A percentile compares a stretch with the other conserved stretches of the same genome.
These are phyloP conservation scores for Phylloscopus collybita DNA, from an alignment of 2,797 vertebrate species.

Conservation along the genomic window DNA sequence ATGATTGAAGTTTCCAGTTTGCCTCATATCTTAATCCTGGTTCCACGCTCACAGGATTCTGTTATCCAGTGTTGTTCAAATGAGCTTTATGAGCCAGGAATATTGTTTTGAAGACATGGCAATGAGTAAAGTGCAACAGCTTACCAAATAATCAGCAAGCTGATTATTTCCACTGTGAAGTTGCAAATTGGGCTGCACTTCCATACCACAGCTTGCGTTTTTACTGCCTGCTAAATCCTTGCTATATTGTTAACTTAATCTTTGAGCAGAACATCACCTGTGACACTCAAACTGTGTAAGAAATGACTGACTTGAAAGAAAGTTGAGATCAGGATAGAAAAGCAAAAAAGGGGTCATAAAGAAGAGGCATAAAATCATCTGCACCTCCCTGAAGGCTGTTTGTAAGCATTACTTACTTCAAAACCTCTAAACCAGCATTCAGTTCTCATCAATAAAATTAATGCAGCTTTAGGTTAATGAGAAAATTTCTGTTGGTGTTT, in stretches of 20 bases:
- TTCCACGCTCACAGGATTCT: not conserved
- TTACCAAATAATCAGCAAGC: not conserved
- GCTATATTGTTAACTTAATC: not conserved
- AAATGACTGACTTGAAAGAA: not conserved
- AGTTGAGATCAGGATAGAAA: not conserved
- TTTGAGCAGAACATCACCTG: not conserved
- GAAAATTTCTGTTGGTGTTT: not conserved
- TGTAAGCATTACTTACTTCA: not conserved
- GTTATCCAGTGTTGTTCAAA: not conserved
- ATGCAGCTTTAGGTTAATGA: not conserved
- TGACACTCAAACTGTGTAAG: not conserved
- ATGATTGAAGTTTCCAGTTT: not conserved
- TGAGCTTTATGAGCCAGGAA: not conserved
- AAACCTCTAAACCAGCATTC: not conserved
- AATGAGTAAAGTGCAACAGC: not conserved
- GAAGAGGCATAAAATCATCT: not conserved
- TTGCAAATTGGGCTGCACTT: not conserved
- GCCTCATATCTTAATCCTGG: not conserved
- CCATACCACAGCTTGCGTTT: not conserved
- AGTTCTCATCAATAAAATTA: not conserved
- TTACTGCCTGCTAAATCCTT: not conserved
- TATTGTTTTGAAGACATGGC: not conserved
- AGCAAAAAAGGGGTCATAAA: not conserved
- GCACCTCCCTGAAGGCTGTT: not conserved
- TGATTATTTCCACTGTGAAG: not conserved